Evolutionary conservation across 2,113 vertebrate species (phyloP), one percentile per base, ranked within the genome.

Genomic region (Donacobius atricapilla): DNA sequence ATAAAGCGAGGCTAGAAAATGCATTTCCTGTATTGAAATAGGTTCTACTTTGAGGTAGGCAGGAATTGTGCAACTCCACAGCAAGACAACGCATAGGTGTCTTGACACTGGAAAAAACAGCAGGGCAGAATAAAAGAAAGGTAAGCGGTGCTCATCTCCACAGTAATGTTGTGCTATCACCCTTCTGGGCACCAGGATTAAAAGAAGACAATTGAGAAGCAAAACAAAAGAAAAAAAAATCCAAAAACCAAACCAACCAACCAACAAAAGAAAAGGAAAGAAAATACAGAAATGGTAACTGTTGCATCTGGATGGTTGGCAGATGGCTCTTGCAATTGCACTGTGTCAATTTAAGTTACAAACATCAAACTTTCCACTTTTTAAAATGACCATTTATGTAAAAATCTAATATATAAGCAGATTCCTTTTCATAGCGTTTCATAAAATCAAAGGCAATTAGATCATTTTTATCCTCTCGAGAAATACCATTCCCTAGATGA

Each of bases 401-500:
- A 96, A 95, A 96, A 90, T 72, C 68, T 66, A 47, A 85, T 89
- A 73, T 66, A 94, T 86, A 95, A 96, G 89, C 83, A 92, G 83
- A 96, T 73, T 81, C 54, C 11, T 42, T 92, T 96, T 94, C 92
- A 95, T 18, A 89, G 85, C 37, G 27, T 91, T 94, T 96, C 95
- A 94, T 87, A 92, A 89, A 76, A 91, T 97, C 83, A 95, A 89
- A 92, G 85, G 87, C 63, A 37, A 97, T 97, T 85, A 83, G 86
- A 93, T 97, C 75, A 96, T 51, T 96, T 94, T 82, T 94, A 48
- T 91, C 66, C 92, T 95, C 94, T 69, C 21, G 63, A 96, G 94
- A 91, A 96, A 88, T 82, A 90, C n/a, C 90, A 85, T 95, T 95
- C 92, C 87, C 92, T 72, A 39, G 93, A 95, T 95, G 93, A 96